Percentiles rank a stretch among this genome's conserved stretches.
phyloP scores from a whole-genome alignment of 1,140 invertebrate species.

The Yoshiicerus persimilis region DNA sequence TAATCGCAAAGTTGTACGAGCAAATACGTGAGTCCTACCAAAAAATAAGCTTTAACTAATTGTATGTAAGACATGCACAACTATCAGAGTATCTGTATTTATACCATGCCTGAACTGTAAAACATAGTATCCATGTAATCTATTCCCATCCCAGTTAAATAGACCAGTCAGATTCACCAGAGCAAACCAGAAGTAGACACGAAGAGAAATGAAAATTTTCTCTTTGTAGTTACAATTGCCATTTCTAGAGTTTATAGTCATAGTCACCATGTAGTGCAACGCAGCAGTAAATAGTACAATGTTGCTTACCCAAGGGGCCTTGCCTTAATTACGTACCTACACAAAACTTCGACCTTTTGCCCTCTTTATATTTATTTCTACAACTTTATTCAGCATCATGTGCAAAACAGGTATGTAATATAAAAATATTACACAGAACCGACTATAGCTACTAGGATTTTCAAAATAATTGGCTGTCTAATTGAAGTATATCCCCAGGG shows the following conservation, averaged over 20 bases:
- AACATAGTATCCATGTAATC: not conserved
- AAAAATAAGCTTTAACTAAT: not conserved
- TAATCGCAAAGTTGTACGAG: no score
- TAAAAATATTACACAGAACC: no score
- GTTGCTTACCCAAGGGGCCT: not conserved
- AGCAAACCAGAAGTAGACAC: not conserved
- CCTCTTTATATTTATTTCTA: not conserved
- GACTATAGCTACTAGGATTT: no score
- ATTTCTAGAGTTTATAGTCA: not conserved
- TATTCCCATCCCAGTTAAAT: not conserved
- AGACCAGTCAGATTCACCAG: not conserved
- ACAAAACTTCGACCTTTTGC: not conserved
- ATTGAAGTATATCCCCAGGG: no score
- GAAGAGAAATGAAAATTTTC: not conserved
- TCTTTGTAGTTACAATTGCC: not conserved
- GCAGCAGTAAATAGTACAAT: not conserved
- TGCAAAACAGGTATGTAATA: no score
- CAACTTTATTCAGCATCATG: no score
- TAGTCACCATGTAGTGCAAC: not conserved
- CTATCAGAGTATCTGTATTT: not conserved
- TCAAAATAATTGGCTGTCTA: no score
- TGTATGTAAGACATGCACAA: no score
- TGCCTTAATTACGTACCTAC: not conserved
- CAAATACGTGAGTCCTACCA: not conserved
- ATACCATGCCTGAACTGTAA: not conserved